Conservation (phyloP, 2,797 vertebrate genomes). For the Acridotheres tristis region DNA sequence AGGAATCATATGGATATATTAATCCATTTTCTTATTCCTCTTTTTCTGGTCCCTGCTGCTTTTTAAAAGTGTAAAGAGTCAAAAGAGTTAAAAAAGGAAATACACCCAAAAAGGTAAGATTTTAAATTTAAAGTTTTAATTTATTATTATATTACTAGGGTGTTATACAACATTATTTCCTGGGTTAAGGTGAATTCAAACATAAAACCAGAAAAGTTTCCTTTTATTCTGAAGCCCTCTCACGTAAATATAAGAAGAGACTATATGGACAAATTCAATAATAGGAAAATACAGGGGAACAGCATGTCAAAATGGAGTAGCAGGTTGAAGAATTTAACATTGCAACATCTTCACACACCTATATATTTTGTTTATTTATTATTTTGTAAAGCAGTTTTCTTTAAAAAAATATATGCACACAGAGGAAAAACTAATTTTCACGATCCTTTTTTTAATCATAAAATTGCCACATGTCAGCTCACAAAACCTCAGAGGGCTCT, state of each 20-base stretch:
- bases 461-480: not conserved
- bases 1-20: not conserved
- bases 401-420: not conserved
- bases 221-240: not conserved
- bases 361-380: not conserved
- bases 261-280: not conserved
- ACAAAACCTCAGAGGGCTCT: not conserved
- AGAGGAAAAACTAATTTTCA: not conserved
- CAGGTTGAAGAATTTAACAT: not conserved
- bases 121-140: not conserved
- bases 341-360: not conserved
- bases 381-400: not conserved
- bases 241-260: not conserved
- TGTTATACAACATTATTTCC: not conserved
- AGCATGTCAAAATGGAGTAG: not conserved
- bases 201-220: not conserved
- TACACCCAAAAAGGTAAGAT: not conserved
- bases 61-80: not conserved
- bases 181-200: not conserved
- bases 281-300: not conserved
- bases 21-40: not conserved
- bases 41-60: not conserved
- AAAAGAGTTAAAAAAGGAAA: not conserved
- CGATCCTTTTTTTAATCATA: not conserved
- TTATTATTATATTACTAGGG: not conserved